phyloP scores from a whole-genome alignment of 2,888 invertebrate species.

The Pteria penguin region DNA sequence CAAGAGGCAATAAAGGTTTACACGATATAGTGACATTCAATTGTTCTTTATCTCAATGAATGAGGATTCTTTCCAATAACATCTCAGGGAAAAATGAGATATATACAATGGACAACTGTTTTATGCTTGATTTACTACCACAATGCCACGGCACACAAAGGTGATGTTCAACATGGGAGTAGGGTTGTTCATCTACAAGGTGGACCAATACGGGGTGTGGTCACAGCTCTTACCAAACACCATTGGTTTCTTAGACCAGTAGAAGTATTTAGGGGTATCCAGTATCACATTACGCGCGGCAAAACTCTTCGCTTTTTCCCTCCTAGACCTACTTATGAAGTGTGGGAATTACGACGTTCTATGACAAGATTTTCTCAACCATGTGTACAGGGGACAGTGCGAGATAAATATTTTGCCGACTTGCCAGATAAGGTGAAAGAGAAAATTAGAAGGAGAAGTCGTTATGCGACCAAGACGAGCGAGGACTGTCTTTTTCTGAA shows the following conservation, averaged over 20 bases:
- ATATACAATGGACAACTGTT: no score
- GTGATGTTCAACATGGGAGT: no score
- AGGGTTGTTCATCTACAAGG: conserved; percentile 89
- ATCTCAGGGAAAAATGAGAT: no score
- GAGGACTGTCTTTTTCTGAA: conserved; percentile 14
- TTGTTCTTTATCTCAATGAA: no score
- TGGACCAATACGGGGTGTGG: conserved; percentile 88
- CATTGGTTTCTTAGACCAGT: conserved; percentile 83
- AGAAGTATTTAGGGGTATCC: conserved; percentile 93
- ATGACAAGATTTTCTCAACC: neutral
- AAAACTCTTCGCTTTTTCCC: conserved; percentile 96
- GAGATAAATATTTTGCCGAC: neutral
- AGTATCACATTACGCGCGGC: conserved; percentile 94
- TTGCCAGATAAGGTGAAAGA: neutral
- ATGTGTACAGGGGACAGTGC: conserved; percentile 8
- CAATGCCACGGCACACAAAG: no score
- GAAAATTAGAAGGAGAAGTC: no score
- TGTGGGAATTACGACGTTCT: conserved; percentile 84
- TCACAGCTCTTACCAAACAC: conserved; percentile 49
- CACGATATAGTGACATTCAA: no score
- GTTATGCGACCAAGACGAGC: neutral
- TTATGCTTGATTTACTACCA: no score
- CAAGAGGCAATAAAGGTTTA: no score
- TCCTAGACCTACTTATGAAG: conserved; percentile 92
- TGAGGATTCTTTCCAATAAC: no score